Evolutionary conservation across 2,113 vertebrate genomes (phyloP).

Genomic region (Antechinus stuartii): DNA sequence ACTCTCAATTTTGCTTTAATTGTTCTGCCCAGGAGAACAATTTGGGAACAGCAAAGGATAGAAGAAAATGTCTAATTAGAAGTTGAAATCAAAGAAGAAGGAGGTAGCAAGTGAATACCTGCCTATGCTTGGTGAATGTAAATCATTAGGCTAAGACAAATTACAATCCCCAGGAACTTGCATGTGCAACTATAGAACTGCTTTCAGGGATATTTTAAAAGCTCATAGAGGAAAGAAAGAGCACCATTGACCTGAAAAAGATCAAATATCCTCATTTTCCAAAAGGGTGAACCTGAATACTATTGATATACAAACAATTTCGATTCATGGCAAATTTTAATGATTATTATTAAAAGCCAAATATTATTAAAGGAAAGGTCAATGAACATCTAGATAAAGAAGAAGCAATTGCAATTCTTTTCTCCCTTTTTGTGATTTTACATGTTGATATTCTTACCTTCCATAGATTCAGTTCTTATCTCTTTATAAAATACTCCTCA

Average conservation of each 20-base stretch:
- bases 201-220: background rate
- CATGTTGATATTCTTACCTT: background rate
- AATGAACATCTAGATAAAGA: background rate
- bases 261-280: background rate
- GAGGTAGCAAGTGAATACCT: background rate
- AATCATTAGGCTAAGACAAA: background rate
- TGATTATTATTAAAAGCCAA: background rate
- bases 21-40: background rate
- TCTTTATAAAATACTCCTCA: too few species aligned
- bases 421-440: background rate
- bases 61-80: background rate
- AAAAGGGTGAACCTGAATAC: background rate
- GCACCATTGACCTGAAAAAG: background rate
- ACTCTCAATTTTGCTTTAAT: background rate
- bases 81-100: background rate
- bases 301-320: background rate
- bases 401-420: background rate
- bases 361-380: background rate
- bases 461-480: background rate
- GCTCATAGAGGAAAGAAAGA: background rate
- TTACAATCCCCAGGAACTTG: background rate
- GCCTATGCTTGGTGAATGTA: background rate
- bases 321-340: background rate
- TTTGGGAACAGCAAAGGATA: background rate
- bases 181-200: background rate